Evolutionary conservation across 2,113 vertebrate genomes (phyloP), one percentile per base, ranked within the genome.

Genomic region (Pterophyllum scalare): DNA sequence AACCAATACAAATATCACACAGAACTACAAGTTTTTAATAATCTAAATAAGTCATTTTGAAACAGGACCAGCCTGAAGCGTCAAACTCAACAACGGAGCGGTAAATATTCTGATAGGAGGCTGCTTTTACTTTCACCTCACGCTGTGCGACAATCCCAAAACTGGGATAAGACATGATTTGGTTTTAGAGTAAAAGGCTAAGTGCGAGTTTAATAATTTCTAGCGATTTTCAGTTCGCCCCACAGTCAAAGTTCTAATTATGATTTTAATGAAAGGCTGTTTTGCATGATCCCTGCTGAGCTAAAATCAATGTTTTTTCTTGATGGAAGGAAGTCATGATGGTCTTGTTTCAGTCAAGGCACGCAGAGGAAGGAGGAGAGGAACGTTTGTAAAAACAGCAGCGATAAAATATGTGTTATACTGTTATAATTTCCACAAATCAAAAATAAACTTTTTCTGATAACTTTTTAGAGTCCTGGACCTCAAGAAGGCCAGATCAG

Each of bases 261-360:
- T 72, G 86, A 88, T 85, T 89, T 85, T 86, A 87, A 91, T 77
- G 75, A 91, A 58, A 88, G 84, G 87, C 35, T 88, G 58, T 84
- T 88, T 88, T 87, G 76, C 85, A 87, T 84, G 75, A 93, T 85
- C 84, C 85, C 87, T 6, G 22, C 81, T 85, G 86, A 85, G 78
- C 60, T 24, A 15, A 91, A 89, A 91, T 87, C 83, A 88, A 82
- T 82, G 83, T 81, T 80, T 76, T 76, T 67, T 83, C 86, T 75
- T 59, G 60, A 75, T 59, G 81, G 38, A 58, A 52, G 77, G 77
- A 88, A 83, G 77, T 79, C 75, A 81, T 82, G 86, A 80, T 33
- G 2, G 82, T 82, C 75, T 59, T 3, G 26, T 52, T 72, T 31
- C 17, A 72, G 46, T 72, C 43, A n/a, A 72, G 52, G 65, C 26